Evolutionary conservation across 2,113 vertebrate genomes (phyloP), one percentile per base, ranked within the genome.

Genomic region (Puntigrus tetrazona): DNA sequence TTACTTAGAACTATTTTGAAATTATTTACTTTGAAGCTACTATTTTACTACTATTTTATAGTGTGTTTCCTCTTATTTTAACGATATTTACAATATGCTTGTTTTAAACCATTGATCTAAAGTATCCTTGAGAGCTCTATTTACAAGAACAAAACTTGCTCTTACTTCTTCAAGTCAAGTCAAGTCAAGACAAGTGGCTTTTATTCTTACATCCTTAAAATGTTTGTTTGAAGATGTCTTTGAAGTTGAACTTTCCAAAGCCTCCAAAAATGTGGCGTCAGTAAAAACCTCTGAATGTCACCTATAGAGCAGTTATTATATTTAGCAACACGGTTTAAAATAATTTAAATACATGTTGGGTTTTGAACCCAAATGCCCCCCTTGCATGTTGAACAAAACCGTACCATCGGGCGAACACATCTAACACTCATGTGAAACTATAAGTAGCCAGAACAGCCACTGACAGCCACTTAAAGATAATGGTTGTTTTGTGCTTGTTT

Each of bases 401-500:
- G 7, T 10, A 65, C 27, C 61, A 65, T 7, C 29, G 36, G 20
- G 3, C 8, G 18, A 22, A 36, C 63, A 4, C 63, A 69, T 36
- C 3, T 69, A 22, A 69, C 2, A 22, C 3, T 36, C 34, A 18
- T 22, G 31, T 69, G 5, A 29, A 65, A 7, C 61, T 31, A 18
- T 65, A 36, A 22, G 29, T 43, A 25, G 6, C 25, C 41, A 74
- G 2, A 27, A 29, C 72, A 50, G 13, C 16, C 25, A 20, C 45
- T 50, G 69, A 75, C 41, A 50, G 25, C 16, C 45, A 75, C 16
- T 75, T 75, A 75, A 75, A 50, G 25, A 75, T 50, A 50, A 45
- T 75, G 43, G 65, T 18, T 29, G 43, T 29, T 50, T 45, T 75
- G n/a, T 75, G 27, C 73, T 29, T 50, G 45, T 73, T 75, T 75